Base-by-base conservation (phyloP, 2,888 invertebrate genomes). In the Notodonta dromedarius region DNA sequence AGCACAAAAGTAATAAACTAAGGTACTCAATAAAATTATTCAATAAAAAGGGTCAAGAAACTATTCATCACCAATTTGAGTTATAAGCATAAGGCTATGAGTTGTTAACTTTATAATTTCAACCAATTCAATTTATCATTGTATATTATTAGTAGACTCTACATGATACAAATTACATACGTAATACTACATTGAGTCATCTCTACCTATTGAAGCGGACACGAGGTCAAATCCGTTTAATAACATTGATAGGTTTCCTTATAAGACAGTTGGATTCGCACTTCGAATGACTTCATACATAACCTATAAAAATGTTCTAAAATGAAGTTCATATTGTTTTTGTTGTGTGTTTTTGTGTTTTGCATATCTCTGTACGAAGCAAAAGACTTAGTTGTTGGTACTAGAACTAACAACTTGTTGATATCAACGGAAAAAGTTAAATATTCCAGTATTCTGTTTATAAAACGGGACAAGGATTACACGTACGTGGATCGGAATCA, bases 401-500 rank as follows among this genome's bases (percentile, higher is more conserved):
- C 87, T 5, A 85, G 86, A 79, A 81, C 83, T 61, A 89, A 91
- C 69, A 91, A 90, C 77, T 79, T 90, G 67, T 80, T 91, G 67
- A 83, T 91, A 78, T 89, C 88, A 7, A 91, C 91, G 12, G 84
- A 89, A 61, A 91, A 88, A 83, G 76, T 91, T 59, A 79, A 83
- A 57, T 82, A 80, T 59, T 77, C 76, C 44, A 77, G 74, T 46
- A 77, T 90, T 65, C 88, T 87, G 40, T 76, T 91, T 5, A 78
- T 88, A 70, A 85, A 71, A 65, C 80, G 90, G 63, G 90, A 90
- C 66, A 90, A 91, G 76, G 91, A 90, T 77, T 91, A 90, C 65
- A 75, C 70, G 48, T 91, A 90, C 66, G 79, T 78, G 24, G 91
- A 91, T 78, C 64, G 85, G 3, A 88, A 90, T 69, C 80, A 86